phyloP scores from a whole-genome alignment of 2,113 vertebrate genomes.

The Phalacrocorax aristotelis region DNA sequence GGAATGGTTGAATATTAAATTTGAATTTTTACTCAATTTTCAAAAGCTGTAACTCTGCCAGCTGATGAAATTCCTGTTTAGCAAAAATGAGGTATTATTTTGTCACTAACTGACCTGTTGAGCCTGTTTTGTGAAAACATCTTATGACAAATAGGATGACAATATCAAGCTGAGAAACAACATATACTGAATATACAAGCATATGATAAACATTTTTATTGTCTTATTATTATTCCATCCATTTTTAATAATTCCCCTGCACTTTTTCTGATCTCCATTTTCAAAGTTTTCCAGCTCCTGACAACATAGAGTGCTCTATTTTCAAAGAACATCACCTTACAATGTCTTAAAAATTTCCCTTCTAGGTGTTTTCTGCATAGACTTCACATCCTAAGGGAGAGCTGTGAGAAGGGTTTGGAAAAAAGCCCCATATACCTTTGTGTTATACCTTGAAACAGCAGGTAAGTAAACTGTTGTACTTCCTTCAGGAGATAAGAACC shows the following conservation, averaged over 20 bases:
- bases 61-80: background rate
- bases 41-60: background rate
- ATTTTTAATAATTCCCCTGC: background rate
- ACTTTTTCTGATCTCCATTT: background rate
- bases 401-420: background rate
- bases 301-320: background rate
- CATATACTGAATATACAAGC: background rate
- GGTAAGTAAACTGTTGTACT: background rate
- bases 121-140: background rate
- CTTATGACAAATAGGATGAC: background rate
- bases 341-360: background rate
- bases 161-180: background rate
- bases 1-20: background rate
- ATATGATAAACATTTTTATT: background rate
- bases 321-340: background rate
- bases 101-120: background rate
- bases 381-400: background rate
- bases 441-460: background rate
- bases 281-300: background rate
- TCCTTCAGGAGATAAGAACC: background rate
- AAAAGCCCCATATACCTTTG: background rate
- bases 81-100: background rate
- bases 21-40: background rate
- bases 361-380: background rate
- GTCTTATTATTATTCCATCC: background rate